Evolutionary conservation across 2,888 invertebrate genomes (phyloP), one percentile per base, ranked within the genome.

Genomic region (Cordylochernes scorpioides): DNA sequence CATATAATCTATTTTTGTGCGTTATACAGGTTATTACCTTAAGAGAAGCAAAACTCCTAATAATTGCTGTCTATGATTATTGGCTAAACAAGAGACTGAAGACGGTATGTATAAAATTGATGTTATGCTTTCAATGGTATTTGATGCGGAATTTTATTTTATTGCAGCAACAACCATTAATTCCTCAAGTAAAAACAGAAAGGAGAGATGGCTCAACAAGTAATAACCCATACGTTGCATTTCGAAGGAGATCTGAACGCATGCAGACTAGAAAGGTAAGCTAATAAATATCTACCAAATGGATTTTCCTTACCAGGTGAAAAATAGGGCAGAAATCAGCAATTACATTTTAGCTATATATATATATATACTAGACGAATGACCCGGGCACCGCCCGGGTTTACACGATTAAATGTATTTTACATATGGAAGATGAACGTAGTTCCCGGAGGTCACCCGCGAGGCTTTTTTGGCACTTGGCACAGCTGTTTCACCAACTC

Each of bases 11-110:
- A n/a, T n/a, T n/a, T n/a, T n/a, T n/a, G n/a, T n/a, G n/a, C n/a
- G n/a, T 13, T 30, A 29, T 41, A 5, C 39, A 55, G 47, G 84
- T 86, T 44, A 75, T 88, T 44, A 78, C 78, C 42, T 61, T 88
- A 41, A 71, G 73, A 52, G 91, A 94, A 62, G 94, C 94, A 41
- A 86, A 86, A 56, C 67, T 80, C 41, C 65, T 94, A 47, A 80
- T 86, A 51, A 82, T 86, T 52, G 82, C 91, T 45, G 86, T 97
- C 36, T 97, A 88, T 60, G 97, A 99, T 62, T 97, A 97, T 59
- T 97, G 97, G 97, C 65, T 97, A 44, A 82, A 80, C 57, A 97
- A 97, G 60, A 68, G 94, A 29, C 67, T 88, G 44, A 74, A 71
- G 61, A 73, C 72, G 49, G 68, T 69, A 55, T 54, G 53, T 45